Conservation (phyloP, 1,140 invertebrate species). For the Drosophila tani region DNA sequence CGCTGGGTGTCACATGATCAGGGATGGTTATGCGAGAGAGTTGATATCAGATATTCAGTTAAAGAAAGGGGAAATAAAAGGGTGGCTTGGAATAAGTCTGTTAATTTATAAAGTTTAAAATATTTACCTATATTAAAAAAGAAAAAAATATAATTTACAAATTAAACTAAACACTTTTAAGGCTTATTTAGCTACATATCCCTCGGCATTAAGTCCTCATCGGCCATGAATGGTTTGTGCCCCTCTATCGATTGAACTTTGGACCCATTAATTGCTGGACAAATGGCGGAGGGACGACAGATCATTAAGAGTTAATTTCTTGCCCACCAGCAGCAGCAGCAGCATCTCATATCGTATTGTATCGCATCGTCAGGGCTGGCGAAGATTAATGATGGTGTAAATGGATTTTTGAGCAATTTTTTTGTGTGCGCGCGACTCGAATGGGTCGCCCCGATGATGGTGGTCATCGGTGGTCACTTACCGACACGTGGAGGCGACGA, state of each 20-base stretch:
- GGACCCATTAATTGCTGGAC: slow-evolving; percentile 25
- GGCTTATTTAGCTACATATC: background rate
- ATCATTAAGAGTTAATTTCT: slow-evolving; percentile 47
- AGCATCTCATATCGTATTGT: slow-evolving; percentile 4
- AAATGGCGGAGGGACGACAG: slow-evolving; percentile 19
- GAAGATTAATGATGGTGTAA: slow-evolving; percentile 60
- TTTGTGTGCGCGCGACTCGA: slow-evolving; percentile 16
- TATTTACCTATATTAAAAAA: background rate
- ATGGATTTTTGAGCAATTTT: slow-evolving; percentile 44
- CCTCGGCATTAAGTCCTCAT: background rate
- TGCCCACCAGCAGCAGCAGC: slow-evolving; percentile 27
- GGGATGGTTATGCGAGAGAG: background rate
- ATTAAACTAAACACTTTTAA: too few relatives aligned
- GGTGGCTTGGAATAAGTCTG: too few relatives aligned
- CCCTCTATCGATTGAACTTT: slow-evolving; percentile 9
- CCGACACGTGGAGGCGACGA: slow-evolving; percentile 42
- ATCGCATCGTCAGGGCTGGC: slow-evolving; percentile 7
- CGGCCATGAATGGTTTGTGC: background rate
- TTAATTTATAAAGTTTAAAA: background rate
- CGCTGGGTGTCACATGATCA: background rate
- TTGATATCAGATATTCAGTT: background rate
- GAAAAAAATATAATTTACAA: background rate
- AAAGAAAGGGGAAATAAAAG: background rate
- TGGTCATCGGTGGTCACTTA: slow-evolving; percentile 34
- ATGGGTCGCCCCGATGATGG: background rate